A percentile compares a stretch with the other conserved stretches of the same genome.
phyloP scores from a whole-genome alignment of 1,140 invertebrate genomes.

The Kradibia gibbosae region DNA sequence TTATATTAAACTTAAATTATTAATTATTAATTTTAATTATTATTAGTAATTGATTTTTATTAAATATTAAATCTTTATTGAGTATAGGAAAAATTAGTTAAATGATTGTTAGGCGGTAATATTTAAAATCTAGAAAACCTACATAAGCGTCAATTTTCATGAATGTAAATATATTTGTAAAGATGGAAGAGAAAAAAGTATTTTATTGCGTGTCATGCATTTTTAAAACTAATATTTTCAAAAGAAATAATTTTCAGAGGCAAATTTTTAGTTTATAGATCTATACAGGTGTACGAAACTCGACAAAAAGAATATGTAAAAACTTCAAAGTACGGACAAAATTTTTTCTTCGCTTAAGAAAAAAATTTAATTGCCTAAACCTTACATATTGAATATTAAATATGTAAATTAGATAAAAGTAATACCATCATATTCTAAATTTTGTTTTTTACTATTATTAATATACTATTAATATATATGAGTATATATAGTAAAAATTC shows the following conservation, averaged over 20 bases:
- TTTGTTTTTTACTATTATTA: slow-evolving; percentile 29
- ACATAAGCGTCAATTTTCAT: background rate
- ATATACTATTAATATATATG: slow-evolving; percentile 31
- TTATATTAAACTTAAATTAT: no score
- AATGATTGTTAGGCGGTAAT: no score
- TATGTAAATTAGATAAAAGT: slow-evolving; percentile 46
- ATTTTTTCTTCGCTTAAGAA: slow-evolving; percentile 38
- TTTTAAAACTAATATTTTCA: slow-evolving; percentile 40
- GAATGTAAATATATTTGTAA: slow-evolving; percentile 6
- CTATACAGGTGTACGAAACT: slow-evolving; percentile 9
- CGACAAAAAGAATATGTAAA: slow-evolving; percentile 34
- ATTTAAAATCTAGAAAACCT: background rate
- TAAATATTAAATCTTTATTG: no score
- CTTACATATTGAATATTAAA: no score
- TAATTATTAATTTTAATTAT: no score
- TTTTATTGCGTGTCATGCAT: background rate
- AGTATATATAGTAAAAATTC: slow-evolving; percentile 29
- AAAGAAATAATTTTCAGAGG: slow-evolving; percentile 22
- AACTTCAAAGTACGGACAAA: slow-evolving; percentile 47
- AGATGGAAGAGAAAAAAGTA: slow-evolving; percentile 12
- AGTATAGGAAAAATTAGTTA: no score
- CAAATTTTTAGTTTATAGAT: slow-evolving; percentile 36
- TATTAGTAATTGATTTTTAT: no score
- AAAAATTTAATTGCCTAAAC: slow-evolving; percentile 50
- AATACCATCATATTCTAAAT: slow-evolving; percentile 3